Base-by-base conservation (phyloP, 2,113 vertebrate genomes). In the Hiodon tergisus region DNA sequence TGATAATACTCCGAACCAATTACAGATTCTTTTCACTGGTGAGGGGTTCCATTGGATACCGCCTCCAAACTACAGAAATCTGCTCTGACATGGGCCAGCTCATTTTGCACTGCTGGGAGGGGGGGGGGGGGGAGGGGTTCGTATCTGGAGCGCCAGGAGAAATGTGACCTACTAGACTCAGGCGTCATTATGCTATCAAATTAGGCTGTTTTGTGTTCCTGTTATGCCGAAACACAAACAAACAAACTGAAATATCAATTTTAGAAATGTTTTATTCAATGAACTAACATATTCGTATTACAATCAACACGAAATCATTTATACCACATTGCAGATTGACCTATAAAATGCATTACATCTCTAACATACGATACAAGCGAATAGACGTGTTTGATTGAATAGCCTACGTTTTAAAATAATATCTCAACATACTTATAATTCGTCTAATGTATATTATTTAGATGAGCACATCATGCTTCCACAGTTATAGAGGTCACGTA, bases 1-100 rank as follows among this genome's bases (percentile, higher is more conserved):
- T 91, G 93, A 94, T 94, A 87, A 88, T 80, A 84, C 72, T 76
- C 81, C 81, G 86, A 87, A 84, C 95, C 94, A 95, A 96, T 96
- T 85, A 85, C 83, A 82, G 82, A 79, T 88, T 78, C 82, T 80
- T 85, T 84, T 90, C 82, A 63, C 83, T 77, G 80, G 80, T 80
- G 81, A 76, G 75, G 72, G 55, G 84, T 81, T 86, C 85, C 90
- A 96, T 96, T 96, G 94, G 95, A 77, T 83, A 80, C 75, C 75
- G 77, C 79, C 82, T 82, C 83, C 89, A 88, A 88, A 85, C 86
- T 74, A 65, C 75, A 14, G 86, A 85, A 88, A 89, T 88, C 88
- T 88, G 87, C 91, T 85, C 87, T 87, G 88, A 87, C 90, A 93
- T 88, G 94, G 95, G 93, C 88, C 88, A 93, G 92, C 86, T 93